Evolutionary conservation across 2,113 vertebrate species (phyloP).

Genomic region (Nanorana parkeri): DNA sequence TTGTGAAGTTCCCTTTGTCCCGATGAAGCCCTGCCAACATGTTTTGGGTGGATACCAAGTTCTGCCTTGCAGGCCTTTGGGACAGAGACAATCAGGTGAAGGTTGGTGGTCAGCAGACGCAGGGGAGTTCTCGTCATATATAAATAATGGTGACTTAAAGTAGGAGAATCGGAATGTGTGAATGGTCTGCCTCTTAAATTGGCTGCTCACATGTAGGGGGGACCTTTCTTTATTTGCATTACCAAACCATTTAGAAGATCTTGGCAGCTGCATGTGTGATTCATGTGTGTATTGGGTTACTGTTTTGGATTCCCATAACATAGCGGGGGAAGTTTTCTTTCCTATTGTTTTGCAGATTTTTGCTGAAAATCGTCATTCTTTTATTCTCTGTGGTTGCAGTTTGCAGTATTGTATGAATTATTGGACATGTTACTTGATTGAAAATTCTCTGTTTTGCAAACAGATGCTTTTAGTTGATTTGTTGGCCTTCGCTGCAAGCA

Average conservation of each 20-base stretch:
- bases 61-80: background rate
- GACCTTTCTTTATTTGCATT: too few relatives aligned
- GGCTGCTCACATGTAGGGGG: too few relatives aligned
- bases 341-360: background rate
- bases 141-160: background rate
- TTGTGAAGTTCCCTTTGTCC: slow-evolving; percentile 16
- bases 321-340: background rate
- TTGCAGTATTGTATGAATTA: too few relatives aligned
- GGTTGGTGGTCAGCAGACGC: background rate
- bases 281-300: background rate
- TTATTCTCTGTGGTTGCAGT: background rate
- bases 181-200: too few relatives aligned
- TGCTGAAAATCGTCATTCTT: background rate
- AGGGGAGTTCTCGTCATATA: background rate
- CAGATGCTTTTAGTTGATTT: too few relatives aligned
- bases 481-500: too few relatives aligned
- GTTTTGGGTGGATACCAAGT: slow-evolving; percentile 28
- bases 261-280: background rate
- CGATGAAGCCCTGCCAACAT: background rate
- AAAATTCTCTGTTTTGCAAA: too few relatives aligned
- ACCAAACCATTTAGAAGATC: background rate
- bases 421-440: too few relatives aligned
- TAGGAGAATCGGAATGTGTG: too few relatives aligned
- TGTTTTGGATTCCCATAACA: background rate
- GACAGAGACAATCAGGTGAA: background rate